A percentile compares a stretch with the other conserved stretches of the same genome.
Evolutionary conservation across 2,797 vertebrate genomes (phyloP).

Genomic region (Ptychobarbus kaznakovi): DNA sequence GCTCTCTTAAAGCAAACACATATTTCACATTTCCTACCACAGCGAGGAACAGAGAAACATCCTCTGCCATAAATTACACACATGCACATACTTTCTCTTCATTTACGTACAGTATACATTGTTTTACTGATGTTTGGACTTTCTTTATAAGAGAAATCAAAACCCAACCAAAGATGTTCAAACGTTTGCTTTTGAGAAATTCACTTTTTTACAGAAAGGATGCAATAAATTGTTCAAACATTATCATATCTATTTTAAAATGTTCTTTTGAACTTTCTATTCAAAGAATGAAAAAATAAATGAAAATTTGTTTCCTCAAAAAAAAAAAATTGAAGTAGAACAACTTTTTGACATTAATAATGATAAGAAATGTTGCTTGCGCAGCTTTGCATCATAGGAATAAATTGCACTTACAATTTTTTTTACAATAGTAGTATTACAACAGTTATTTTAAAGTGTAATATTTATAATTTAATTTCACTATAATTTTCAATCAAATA

Average conservation of each 20-base stretch:
- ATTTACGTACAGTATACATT: neutral
- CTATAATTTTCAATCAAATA: too few species aligned
- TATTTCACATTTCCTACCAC: conserved; percentile 78
- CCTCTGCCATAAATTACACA: conserved; percentile 74
- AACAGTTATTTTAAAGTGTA: too few species aligned
- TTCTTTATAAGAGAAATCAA: neutral
- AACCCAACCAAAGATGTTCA: neutral
- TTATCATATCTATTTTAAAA: neutral
- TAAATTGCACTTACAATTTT: too few species aligned
- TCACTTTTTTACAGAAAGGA: neutral
- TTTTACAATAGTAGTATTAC: too few species aligned
- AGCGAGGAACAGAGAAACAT: conserved; percentile 74
- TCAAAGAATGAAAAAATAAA: neutral
- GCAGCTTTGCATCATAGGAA: neutral
- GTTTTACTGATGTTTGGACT: neutral
- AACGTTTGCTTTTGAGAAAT: neutral
- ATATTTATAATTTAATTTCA: too few species aligned
- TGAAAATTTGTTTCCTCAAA: neutral
- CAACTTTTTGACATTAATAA: neutral
- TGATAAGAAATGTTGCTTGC: neutral
- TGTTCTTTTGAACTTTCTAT: neutral
- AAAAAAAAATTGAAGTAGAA: neutral
- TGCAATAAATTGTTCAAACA: neutral
- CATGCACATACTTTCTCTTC: neutral
- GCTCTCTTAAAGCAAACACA: conserved; percentile 75